Conservation (phyloP, 2,888 invertebrate species). For the Aspidapion aeneum region DNA sequence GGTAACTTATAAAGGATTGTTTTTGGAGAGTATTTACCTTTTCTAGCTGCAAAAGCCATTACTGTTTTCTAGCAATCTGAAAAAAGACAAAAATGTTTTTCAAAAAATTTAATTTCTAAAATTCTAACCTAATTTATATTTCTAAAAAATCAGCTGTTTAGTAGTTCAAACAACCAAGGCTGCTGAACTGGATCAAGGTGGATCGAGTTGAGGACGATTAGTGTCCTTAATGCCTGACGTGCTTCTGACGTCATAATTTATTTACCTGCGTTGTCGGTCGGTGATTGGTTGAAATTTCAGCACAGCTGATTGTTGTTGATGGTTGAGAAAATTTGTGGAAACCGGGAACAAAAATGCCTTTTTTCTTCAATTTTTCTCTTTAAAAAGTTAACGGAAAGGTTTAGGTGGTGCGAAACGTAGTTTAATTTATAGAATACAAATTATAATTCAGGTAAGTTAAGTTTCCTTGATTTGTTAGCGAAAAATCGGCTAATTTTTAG, state of each 20-base stretch:
- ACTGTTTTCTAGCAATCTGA: background rate
- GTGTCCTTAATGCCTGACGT: no score
- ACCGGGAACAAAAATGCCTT: background rate
- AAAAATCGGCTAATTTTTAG: background rate
- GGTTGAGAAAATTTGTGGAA: background rate
- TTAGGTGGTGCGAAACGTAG: background rate
- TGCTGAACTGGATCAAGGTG: no score
- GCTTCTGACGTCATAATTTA: no score
- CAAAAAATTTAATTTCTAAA: no score
- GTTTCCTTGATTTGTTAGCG: background rate
- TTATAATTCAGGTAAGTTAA: background rate
- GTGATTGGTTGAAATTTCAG: background rate
- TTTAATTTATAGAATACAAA: background rate
- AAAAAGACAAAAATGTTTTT: background rate
- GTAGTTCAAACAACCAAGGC: no score
- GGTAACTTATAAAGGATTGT: conserved; percentile 3
- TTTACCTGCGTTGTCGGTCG: background rate
- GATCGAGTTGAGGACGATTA: no score
- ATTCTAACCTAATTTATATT: no score
- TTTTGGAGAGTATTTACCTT: conserved; percentile 22
- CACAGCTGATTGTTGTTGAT: background rate
- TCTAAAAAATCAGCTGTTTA: no score
- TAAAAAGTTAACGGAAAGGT: background rate
- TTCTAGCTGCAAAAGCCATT: conserved; percentile 28
- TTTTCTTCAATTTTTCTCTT: background rate